These are phyloP conservation scores for Trididemnum nubilum DNA, from an alignment of 23 tunicate species.

Conservation along the genomic window DNA sequence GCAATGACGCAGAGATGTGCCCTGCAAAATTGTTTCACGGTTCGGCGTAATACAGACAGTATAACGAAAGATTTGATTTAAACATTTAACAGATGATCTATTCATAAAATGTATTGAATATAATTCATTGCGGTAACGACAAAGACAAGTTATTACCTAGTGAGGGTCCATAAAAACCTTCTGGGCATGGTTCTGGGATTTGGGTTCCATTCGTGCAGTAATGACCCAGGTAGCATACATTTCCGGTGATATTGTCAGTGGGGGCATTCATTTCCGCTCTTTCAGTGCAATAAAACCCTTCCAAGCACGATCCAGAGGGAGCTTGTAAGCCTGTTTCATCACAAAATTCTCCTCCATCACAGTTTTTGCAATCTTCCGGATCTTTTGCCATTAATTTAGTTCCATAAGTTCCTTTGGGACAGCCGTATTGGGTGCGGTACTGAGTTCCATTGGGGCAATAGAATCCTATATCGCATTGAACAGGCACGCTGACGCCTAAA, in stretches of 20 bases:
- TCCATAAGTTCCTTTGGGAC: constrained; percentile 83
- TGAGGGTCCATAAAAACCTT: constrained; percentile 59
- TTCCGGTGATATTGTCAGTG: constrained; percentile 49
- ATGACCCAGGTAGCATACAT: constrained; percentile 65
- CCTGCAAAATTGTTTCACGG: not conserved
- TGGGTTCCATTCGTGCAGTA: constrained; percentile 58
- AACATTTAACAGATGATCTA: not conserved
- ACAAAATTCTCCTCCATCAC: constrained; percentile 84
- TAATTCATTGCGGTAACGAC: not conserved
- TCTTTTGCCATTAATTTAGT: not conserved
- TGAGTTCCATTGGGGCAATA: constrained; percentile 77
- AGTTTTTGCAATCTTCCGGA: constrained; percentile 45
- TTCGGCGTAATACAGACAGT: not conserved
- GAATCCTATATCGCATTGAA: constrained; percentile 62
- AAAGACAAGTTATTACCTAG: constrained; percentile 44
- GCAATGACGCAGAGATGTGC: not conserved
- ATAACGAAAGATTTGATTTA: not conserved
- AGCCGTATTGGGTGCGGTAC: constrained; percentile 40
- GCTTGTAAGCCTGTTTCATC: constrained; percentile 40
- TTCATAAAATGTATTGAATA: not conserved
- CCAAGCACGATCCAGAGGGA: constrained; percentile 53
- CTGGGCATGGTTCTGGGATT: constrained; percentile 49
- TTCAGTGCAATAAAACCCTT: constrained; percentile 67
- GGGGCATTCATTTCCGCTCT: constrained; percentile 52
- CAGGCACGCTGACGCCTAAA: constrained; percentile 61